Evolutionary conservation across 2,888 invertebrate species (phyloP).

Genomic region (Napeogenes sylphis): DNA sequence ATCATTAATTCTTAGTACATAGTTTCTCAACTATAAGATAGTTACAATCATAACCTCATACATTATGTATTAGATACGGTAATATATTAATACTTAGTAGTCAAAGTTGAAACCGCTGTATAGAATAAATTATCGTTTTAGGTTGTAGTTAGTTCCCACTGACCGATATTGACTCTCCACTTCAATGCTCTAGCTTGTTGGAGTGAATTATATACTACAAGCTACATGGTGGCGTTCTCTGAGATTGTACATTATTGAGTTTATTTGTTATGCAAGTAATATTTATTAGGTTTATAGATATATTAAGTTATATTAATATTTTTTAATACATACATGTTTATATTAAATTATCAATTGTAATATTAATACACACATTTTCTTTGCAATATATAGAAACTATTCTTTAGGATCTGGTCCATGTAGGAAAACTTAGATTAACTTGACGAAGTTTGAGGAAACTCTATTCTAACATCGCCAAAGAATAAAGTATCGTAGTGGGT

Average conservation of each 20-base stretch:
- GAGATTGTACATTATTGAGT: not conserved
- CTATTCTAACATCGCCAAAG: too few relatives aligned
- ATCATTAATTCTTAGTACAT: too few relatives aligned
- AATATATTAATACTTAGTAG: not conserved
- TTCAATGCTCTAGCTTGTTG: constrained; percentile 5
- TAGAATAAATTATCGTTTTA: constrained; percentile 7
- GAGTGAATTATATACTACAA: constrained; percentile 15
- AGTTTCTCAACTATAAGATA: too few relatives aligned
- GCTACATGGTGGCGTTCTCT: not conserved
- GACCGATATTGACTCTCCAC: constrained; percentile 14
- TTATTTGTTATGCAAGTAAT: not conserved
- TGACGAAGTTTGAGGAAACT: too few relatives aligned
- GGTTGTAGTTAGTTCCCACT: constrained; percentile 4
- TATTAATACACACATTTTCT: too few relatives aligned
- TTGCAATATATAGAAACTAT: too few relatives aligned
- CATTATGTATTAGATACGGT: not conserved
- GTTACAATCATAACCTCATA: too few relatives aligned
- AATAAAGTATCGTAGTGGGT: too few relatives aligned
- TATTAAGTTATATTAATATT: not conserved
- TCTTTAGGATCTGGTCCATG: too few relatives aligned
- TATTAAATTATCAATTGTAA: too few relatives aligned
- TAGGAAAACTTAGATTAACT: too few relatives aligned
- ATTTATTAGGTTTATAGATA: constrained; percentile 5
- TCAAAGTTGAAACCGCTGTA: not conserved
- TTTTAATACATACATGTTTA: too few relatives aligned